These are phyloP conservation scores for Vulpes lagopus DNA, from an alignment of 2,113 vertebrate genomes.

Conservation along the genomic window DNA sequence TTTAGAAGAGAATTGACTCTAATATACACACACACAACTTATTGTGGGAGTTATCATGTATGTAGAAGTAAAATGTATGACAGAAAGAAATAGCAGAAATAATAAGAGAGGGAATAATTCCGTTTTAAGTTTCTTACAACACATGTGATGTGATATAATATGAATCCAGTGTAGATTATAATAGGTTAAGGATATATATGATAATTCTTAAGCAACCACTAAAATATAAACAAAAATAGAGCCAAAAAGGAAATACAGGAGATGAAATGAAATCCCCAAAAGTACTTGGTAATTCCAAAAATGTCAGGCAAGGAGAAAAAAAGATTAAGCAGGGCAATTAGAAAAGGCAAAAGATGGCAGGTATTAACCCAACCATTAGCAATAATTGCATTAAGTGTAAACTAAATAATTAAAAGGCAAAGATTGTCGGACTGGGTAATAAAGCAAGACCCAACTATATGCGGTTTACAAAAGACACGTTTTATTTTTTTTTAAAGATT, in stretches of 20 bases:
- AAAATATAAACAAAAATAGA: background rate
- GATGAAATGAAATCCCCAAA: background rate
- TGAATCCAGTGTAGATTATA: background rate
- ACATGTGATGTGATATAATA: background rate
- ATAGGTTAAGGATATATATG: background rate
- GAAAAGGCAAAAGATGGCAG: background rate
- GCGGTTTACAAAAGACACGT: background rate
- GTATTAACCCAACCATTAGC: background rate
- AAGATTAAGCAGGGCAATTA: background rate
- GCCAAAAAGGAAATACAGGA: background rate
- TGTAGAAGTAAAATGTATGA: background rate
- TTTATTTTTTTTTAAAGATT: background rate
- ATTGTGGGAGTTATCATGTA: background rate
- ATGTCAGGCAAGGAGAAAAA: background rate
- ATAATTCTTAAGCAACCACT: background rate
- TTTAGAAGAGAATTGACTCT: background rate
- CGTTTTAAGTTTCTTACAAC: background rate
- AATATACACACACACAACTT: background rate
- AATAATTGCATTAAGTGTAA: background rate
- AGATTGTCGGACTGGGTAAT: background rate
- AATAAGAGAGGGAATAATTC: background rate
- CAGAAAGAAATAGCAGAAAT: background rate
- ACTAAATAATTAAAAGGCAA: background rate
- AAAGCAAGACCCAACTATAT: background rate
- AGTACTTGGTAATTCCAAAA: background rate